These are phyloP conservation scores for Artibeus jamaicensis DNA, from an alignment of 2,797 vertebrate genomes.

Conservation along the genomic window DNA sequence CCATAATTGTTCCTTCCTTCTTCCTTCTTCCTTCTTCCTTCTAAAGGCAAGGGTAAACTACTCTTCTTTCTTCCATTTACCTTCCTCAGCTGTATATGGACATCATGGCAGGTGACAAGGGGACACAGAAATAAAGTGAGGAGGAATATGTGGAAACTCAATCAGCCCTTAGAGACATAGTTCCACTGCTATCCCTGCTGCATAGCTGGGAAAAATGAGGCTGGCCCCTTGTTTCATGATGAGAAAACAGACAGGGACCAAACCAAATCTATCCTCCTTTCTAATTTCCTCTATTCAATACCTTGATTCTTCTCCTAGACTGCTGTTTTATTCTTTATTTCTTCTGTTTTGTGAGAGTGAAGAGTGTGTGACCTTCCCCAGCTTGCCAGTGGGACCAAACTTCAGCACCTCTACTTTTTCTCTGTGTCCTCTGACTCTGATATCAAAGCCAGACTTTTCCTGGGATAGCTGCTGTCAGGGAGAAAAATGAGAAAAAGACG, in stretches of 20 bases:
- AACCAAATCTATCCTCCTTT: not conserved
- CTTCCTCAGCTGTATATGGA: not conserved
- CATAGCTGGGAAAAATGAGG: not conserved
- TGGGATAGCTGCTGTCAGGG: conserved; percentile 14
- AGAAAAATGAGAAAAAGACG: conserved; percentile 48
- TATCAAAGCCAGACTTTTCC: conserved; percentile 19
- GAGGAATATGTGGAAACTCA: not conserved
- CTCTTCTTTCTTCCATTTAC: not conserved
- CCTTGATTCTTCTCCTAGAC: not conserved
- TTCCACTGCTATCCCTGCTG: not conserved
- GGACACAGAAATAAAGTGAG: rapidly evolving
- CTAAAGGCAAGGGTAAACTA: not conserved
- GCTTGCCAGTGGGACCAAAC: not conserved
- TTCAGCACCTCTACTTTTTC: not conserved
- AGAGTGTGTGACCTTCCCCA: not conserved
- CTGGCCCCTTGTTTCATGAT: not conserved
- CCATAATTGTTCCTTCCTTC: not conserved
- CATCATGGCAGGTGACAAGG: not conserved
- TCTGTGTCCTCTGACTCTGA: not conserved
- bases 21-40: not conserved
- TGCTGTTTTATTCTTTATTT: not conserved
- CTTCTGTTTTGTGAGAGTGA: not conserved
- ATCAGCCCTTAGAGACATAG: not conserved
- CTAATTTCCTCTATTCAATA: not conserved
- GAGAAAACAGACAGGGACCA: not conserved